Evolutionary conservation across 1,140 invertebrate species (phyloP).

Genomic region (Agrypnia vestita): DNA sequence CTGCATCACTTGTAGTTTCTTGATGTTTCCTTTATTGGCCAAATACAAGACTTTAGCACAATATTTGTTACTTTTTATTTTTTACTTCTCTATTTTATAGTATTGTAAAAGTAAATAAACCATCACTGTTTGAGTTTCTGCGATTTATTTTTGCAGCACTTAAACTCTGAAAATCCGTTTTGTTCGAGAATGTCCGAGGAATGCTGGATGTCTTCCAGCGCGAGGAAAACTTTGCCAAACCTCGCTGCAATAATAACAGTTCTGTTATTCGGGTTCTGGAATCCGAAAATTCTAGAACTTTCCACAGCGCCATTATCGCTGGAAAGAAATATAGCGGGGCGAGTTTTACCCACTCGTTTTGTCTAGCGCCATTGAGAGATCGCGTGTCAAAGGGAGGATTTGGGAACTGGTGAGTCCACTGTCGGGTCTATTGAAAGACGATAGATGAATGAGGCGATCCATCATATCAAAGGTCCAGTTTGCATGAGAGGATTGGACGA

Average conservation of each 20-base stretch:
- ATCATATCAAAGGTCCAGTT: constrained; percentile 42
- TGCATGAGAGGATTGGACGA: constrained; percentile 33
- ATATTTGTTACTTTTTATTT: background rate
- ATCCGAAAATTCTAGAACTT: constrained; percentile 38
- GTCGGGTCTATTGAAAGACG: constrained; percentile 29
- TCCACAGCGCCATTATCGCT: constrained; percentile 14
- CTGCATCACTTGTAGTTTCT: too few relatives aligned
- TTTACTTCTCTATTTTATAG: background rate
- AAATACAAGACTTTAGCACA: too few relatives aligned
- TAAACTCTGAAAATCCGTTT: background rate
- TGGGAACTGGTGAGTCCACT: background rate
- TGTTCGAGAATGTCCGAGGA: background rate
- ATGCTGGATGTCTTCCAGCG: constrained; percentile 36
- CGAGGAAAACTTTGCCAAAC: constrained; percentile 34
- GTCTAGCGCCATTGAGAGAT: constrained; percentile 51
- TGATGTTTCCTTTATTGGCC: too few relatives aligned
- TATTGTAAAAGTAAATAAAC: background rate
- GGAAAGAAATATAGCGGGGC: constrained; percentile 16
- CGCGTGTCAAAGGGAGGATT: constrained; percentile 57
- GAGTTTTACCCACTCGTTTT: constrained; percentile 43
- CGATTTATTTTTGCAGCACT: background rate
- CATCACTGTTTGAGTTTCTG: background rate
- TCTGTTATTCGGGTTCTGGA: constrained; percentile 29
- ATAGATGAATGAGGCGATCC: constrained; percentile 29
- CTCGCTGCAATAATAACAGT: constrained; percentile 24